Evolutionary conservation across 2,113 vertebrate genomes (phyloP).

Genomic region (Alouatta palliata): DNA sequence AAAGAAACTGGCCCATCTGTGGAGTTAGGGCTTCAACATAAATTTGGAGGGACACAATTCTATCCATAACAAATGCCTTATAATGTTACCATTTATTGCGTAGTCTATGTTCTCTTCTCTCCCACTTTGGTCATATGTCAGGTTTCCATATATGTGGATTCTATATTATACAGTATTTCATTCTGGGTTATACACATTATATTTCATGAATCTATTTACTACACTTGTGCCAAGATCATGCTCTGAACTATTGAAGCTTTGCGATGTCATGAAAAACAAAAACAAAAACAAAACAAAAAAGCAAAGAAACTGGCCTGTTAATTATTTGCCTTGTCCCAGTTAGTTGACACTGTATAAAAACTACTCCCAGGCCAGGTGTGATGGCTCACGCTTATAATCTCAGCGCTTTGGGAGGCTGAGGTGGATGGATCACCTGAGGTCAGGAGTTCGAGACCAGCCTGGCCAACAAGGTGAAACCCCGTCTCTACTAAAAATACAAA

Average conservation of each 20-base stretch:
- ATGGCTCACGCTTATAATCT: too few relatives aligned
- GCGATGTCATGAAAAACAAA: not conserved
- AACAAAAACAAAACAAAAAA: too few relatives aligned
- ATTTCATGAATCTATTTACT: not conserved
- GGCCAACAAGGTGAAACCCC: too few relatives aligned
- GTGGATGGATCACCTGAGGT: too few relatives aligned
- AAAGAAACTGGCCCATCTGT: not conserved
- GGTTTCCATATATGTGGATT: not conserved
- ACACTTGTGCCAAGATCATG: not conserved
- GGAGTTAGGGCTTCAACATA: not conserved
- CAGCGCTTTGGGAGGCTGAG: too few relatives aligned
- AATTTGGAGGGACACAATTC: not conserved
- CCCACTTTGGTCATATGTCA: not conserved
- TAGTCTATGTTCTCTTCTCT: not conserved
- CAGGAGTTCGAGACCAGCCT: too few relatives aligned
- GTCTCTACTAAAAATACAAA: too few relatives aligned
- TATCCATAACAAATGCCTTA: not conserved
- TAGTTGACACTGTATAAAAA: not conserved
- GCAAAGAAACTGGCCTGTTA: not conserved
- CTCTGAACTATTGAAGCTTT: not conserved
- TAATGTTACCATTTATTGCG: too few relatives aligned
- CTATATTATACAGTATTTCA: not conserved
- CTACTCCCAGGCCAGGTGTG: too few relatives aligned
- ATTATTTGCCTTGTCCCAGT: not conserved
- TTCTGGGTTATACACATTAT: not conserved